phyloP scores from a whole-genome alignment of 2,797 vertebrate species.

The Phaenicophaeus curvirostris region DNA sequence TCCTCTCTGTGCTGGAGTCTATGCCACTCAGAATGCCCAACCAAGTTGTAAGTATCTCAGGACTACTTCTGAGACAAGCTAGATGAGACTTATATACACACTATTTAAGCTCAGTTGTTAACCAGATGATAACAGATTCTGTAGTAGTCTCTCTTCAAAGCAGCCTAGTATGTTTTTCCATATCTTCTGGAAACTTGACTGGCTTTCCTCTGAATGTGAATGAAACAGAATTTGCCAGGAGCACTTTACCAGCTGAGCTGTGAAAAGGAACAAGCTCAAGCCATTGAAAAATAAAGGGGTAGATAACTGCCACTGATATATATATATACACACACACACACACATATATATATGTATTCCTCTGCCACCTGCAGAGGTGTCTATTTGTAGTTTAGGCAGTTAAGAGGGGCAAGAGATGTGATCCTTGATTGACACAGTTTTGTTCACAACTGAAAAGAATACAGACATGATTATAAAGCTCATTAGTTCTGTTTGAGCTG shows the following conservation, averaged over 20 bases:
- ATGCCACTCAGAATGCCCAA: neutral
- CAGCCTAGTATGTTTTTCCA: neutral
- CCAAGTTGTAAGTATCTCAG: neutral
- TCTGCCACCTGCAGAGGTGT: neutral
- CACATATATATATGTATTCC: no score
- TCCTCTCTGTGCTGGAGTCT: neutral
- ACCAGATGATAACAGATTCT: neutral
- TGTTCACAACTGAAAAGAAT: neutral
- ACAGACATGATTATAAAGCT: neutral
- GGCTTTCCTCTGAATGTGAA: neutral
- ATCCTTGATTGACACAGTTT: neutral
- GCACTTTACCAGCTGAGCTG: neutral
- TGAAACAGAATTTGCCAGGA: slow-evolving; percentile 7
- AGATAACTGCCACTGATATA: neutral
- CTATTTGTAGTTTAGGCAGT: slow-evolving; percentile 6
- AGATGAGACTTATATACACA: neutral
- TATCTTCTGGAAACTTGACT: neutral
- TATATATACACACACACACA: no score
- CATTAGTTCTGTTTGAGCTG: neutral
- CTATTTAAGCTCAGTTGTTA: neutral
- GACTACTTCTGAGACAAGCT: neutral
- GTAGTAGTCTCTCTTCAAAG: neutral
- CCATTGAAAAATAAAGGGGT: neutral
- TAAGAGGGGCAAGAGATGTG: neutral
- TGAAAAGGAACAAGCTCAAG: neutral